phyloP scores from a whole-genome alignment of 2,888 invertebrate genomes.

The Hartigia nigra region DNA sequence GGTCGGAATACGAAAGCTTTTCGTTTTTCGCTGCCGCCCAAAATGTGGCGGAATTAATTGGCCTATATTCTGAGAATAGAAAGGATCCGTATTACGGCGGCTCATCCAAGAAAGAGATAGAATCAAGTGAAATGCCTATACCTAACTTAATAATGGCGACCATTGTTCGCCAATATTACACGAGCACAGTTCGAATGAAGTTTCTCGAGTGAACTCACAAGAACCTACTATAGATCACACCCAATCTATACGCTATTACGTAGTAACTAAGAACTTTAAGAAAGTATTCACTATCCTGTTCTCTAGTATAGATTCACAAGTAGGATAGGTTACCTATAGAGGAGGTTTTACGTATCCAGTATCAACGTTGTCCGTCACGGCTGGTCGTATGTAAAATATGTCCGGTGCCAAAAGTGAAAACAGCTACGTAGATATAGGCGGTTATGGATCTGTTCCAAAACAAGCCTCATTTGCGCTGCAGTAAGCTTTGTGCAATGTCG shows the following conservation, averaged over 20 bases:
- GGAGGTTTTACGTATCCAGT: neutral
- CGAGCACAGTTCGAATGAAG: neutral
- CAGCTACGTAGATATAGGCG: constrained; percentile 10
- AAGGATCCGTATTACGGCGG: constrained; percentile 1
- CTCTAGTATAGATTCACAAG: neutral
- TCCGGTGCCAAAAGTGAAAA: constrained; percentile 20
- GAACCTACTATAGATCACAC: neutral
- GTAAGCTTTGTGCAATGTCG: constrained; percentile 19
- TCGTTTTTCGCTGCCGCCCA: constrained; percentile 44
- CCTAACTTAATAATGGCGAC: neutral
- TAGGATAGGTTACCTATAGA: no score
- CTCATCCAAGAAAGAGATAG: neutral
- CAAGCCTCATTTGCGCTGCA: constrained; percentile 38
- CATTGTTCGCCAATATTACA: neutral
- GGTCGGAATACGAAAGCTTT: constrained; percentile 28
- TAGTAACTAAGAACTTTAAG: neutral
- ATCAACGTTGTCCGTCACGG: neutral
- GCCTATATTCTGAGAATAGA: constrained; percentile 52
- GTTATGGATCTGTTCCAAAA: constrained; percentile 42
- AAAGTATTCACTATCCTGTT: neutral
- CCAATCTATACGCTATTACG: neutral
- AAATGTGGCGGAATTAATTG: constrained; percentile 49
- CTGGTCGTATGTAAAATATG: neutral
- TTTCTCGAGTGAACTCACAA: neutral
- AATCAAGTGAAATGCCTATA: neutral